Percentiles rank a stretch among this genome's conserved stretches.
These are phyloP conservation scores for Pollimyrus isidori DNA, from an alignment of 2,113 vertebrate species.

Conservation along the genomic window DNA sequence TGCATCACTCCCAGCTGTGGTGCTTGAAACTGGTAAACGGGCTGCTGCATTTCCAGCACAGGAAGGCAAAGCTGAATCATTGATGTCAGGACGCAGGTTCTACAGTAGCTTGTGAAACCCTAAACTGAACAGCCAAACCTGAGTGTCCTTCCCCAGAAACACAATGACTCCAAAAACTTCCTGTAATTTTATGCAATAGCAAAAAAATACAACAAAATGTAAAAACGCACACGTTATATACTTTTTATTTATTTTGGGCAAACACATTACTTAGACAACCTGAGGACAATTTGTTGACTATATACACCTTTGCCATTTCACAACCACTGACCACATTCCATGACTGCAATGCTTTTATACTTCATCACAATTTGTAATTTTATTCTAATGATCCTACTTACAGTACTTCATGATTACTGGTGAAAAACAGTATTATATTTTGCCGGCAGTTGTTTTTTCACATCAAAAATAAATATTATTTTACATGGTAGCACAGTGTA, in stretches of 20 bases:
- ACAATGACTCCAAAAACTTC: not conserved
- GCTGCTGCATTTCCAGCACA: slow-evolving; percentile 5
- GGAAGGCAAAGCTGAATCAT: not conserved
- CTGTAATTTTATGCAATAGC: not conserved
- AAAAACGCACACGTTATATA: too few relatives aligned
- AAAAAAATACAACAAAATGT: too few relatives aligned
- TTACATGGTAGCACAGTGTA: not conserved
- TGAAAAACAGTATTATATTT: not conserved
- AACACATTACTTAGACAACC: not conserved
- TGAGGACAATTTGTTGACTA: not conserved
- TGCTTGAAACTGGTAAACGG: slow-evolving; percentile 41
- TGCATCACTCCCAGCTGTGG: slow-evolving; percentile 72
- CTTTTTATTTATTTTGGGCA: not conserved
- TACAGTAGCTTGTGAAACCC: not conserved
- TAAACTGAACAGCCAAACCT: not conserved
- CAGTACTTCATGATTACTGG: not conserved
- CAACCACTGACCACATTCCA: not conserved
- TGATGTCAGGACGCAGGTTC: not conserved
- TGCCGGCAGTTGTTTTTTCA: not conserved
- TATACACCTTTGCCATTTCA: not conserved
- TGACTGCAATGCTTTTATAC: not conserved
- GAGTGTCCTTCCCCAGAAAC: not conserved
- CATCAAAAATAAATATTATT: not conserved
- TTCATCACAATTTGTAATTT: not conserved
- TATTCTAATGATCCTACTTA: not conserved